A percentile compares a stretch with the other conserved stretches of the same genome.
Evolutionary conservation across 2,113 vertebrate genomes (phyloP).

Genomic region (Etheostoma spectabile): DNA sequence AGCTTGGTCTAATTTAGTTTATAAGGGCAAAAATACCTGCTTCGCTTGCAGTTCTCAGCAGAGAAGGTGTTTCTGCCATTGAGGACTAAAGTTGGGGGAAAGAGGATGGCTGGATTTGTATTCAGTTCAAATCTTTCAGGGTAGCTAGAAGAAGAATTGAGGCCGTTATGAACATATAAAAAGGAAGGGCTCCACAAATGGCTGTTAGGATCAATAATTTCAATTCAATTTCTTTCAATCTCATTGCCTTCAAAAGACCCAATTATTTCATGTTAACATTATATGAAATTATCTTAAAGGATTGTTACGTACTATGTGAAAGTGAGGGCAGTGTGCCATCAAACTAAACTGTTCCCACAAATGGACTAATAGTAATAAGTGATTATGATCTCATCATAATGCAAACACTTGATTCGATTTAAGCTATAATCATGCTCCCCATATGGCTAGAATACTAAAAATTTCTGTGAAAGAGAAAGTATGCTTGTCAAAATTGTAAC

Average conservation of each 20-base stretch:
- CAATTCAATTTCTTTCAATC: no score
- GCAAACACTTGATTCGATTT: background rate
- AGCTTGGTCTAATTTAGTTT: slow-evolving; percentile 22
- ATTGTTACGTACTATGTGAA: background rate
- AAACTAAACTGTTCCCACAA: slow-evolving; percentile 18
- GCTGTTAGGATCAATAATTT: background rate
- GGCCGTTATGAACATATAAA: background rate
- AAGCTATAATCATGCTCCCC: background rate
- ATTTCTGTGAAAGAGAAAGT: slow-evolving; percentile 30
- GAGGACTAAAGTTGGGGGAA: slow-evolving; percentile 67
- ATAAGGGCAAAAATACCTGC: slow-evolving; percentile 69
- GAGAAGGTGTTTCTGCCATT: slow-evolving; percentile 64
- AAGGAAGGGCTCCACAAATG: background rate
- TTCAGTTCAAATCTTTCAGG: slow-evolving; percentile 63
- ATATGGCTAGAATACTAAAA: background rate
- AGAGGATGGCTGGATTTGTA: slow-evolving; percentile 59
- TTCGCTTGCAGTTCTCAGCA: slow-evolving; percentile 64
- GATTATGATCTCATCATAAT: background rate
- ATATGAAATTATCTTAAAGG: background rate
- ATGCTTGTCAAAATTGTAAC: slow-evolving; percentile 12
- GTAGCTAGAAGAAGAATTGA: slow-evolving; percentile 62
- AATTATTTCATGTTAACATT: background rate
- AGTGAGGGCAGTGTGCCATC: background rate
- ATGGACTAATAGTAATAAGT: background rate
- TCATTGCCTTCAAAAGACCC: background rate